Conservation (phyloP, 1,140 invertebrate genomes). For the Cyclargus thomasi region DNA sequence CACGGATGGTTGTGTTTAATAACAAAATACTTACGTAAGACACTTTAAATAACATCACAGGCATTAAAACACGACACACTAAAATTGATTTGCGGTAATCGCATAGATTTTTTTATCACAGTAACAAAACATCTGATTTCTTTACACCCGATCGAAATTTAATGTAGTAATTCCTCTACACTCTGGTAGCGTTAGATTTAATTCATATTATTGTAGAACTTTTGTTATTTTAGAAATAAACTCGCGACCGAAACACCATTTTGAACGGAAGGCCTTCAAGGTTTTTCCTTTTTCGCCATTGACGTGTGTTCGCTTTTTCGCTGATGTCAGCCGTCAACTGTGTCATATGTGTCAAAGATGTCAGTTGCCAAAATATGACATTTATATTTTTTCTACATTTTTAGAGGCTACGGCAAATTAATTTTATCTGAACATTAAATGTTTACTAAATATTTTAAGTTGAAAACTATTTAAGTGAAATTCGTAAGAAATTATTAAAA, state of each 20-base stretch:
- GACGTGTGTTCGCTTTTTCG: not conserved
- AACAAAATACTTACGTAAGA: conserved; percentile 70
- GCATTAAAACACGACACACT: conserved; percentile 55
- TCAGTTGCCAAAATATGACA: not conserved
- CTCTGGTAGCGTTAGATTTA: conserved; percentile 37
- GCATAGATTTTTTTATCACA: conserved; percentile 40
- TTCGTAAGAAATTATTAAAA: too few species aligned
- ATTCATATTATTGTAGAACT: conserved; percentile 53
- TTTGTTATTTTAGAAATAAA: conserved; percentile 61
- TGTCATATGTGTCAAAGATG: not conserved
- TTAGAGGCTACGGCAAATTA: not conserved
- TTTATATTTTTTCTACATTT: not conserved
- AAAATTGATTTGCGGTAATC: conserved; percentile 48
- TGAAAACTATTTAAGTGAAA: too few species aligned
- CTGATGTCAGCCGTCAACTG: not conserved
- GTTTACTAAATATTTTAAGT: too few species aligned
- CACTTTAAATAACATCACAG: conserved; percentile 56
- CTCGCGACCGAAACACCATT: conserved; percentile 68
- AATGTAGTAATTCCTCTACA: conserved; percentile 32
- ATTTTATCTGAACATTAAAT: too few species aligned
- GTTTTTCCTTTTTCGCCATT: conserved; percentile 41
- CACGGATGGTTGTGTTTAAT: conserved; percentile 40
- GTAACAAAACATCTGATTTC: conserved; percentile 35
- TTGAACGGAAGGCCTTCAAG: conserved; percentile 64
- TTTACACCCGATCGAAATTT: conserved; percentile 12